phyloP scores from a whole-genome alignment of 2,888 invertebrate genomes.

The Cephus sareptanus region DNA sequence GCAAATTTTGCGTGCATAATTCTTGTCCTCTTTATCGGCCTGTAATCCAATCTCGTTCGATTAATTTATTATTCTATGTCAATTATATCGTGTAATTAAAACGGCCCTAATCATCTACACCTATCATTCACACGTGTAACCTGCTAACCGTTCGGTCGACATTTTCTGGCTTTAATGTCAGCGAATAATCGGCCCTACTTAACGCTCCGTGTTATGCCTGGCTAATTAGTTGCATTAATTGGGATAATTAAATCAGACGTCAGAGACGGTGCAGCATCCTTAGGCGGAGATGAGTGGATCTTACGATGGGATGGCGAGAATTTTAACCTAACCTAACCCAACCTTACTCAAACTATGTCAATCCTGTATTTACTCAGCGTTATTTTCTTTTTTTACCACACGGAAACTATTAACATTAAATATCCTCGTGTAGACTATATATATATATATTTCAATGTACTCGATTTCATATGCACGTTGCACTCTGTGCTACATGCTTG shows the following conservation, averaged over 20 bases:
- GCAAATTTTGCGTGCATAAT: background rate
- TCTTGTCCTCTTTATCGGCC: background rate
- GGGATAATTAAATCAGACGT: background rate
- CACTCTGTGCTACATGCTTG: background rate
- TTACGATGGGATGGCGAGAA: background rate
- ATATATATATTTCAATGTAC: background rate
- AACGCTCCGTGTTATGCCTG: background rate
- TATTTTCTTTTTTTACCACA: background rate
- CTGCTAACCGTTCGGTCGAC: background rate
- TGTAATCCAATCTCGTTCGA: background rate
- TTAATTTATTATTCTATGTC: background rate
- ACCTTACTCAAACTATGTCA: background rate
- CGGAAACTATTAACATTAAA: background rate
- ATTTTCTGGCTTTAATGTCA: background rate
- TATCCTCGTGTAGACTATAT: background rate
- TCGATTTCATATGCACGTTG: background rate
- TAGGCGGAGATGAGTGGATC: background rate
- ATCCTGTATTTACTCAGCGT: background rate
- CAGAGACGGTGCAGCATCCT: background rate
- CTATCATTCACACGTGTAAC: background rate
- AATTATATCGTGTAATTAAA: background rate
- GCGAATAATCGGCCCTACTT: background rate
- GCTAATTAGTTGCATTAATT: slow-evolving; percentile 4
- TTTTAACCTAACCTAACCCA: background rate
- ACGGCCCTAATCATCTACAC: background rate